phyloP scores from a whole-genome alignment of 2,888 invertebrate species.

The Corbicula japonica region DNA sequence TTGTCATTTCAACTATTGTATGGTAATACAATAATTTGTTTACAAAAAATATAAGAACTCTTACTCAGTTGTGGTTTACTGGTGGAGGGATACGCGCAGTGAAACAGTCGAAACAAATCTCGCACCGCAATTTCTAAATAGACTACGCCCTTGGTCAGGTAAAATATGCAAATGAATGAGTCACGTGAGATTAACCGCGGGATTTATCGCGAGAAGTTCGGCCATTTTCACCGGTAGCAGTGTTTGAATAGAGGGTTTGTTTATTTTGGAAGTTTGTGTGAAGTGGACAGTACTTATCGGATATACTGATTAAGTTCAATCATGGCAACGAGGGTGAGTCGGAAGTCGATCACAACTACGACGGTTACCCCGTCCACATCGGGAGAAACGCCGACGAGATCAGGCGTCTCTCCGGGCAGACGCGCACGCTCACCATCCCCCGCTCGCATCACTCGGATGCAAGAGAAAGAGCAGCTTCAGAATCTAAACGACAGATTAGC shows the following conservation, averaged over 20 bases:
- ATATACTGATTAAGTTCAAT: constrained; percentile 14
- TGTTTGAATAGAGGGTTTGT: constrained; percentile 31
- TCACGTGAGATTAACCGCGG: constrained; percentile 48
- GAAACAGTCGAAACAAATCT: too few species aligned
- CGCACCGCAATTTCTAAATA: too few species aligned
- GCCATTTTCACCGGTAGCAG: constrained; percentile 66
- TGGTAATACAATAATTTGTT: too few species aligned
- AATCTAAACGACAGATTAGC: constrained; percentile 98
- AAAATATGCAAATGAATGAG: constrained; percentile 25
- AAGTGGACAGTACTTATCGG: not conserved
- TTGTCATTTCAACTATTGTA: too few species aligned
- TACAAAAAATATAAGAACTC: too few species aligned
- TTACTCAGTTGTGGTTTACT: too few species aligned
- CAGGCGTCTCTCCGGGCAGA: constrained; percentile 72
- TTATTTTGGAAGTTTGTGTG: constrained; percentile 26
- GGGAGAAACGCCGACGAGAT: constrained; percentile 66
- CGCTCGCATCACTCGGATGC: constrained; percentile 94
- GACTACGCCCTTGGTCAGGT: constrained; percentile 28
- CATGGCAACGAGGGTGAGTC: constrained; percentile 64
- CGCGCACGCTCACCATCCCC: constrained; percentile 88
- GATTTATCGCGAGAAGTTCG: constrained; percentile 63
- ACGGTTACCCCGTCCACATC: constrained; percentile 59
- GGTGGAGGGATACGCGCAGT: too few species aligned
- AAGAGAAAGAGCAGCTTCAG: constrained; percentile 97
- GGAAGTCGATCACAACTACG: constrained; percentile 67